A percentile compares a stretch with the other conserved stretches of the same genome.
phyloP scores from a whole-genome alignment of 1,140 invertebrate genomes.

The Ceratosolen solmsi region DNA sequence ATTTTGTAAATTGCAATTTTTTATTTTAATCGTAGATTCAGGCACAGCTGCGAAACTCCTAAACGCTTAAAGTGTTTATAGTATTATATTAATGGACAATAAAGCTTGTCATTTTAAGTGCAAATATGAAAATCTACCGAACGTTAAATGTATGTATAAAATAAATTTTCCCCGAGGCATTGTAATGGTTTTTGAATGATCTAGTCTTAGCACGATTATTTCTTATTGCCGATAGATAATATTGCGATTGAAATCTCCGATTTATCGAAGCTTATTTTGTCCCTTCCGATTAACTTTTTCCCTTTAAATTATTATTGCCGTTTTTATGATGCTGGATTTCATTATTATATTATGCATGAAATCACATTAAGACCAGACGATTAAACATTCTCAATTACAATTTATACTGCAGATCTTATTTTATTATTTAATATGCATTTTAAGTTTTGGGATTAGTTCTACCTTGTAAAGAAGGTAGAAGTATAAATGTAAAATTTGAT shows the following conservation, averaged over 20 bases:
- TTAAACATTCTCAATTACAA: too few species aligned
- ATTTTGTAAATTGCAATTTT: not conserved
- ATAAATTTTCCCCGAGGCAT: not conserved
- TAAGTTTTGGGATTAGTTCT: slow-evolving; percentile 3
- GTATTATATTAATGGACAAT: too few species aligned
- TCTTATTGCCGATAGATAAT: too few species aligned
- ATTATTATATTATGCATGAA: not conserved
- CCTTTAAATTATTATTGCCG: too few species aligned
- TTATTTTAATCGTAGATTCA: slow-evolving; percentile 7
- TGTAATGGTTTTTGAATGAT: too few species aligned
- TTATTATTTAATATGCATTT: not conserved
- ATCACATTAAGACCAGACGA: too few species aligned
- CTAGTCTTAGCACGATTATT: too few species aligned
- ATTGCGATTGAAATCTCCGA: too few species aligned
- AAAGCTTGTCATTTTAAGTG: too few species aligned
- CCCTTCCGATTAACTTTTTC: too few species aligned
- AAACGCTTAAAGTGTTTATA: too few species aligned
- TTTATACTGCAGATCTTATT: not conserved
- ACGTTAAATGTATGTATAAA: slow-evolving; percentile 9
- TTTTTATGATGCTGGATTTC: not conserved
- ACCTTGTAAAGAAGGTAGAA: not conserved
- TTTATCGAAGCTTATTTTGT: too few species aligned
- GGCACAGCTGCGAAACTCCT: slow-evolving; percentile 25
- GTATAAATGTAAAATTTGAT: not conserved
- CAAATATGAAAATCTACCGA: not conserved